A percentile compares a stretch with the other conserved stretches of the same genome.
Conservation (phyloP, 1,140 invertebrate species). For the Drepana arcuata region DNA sequence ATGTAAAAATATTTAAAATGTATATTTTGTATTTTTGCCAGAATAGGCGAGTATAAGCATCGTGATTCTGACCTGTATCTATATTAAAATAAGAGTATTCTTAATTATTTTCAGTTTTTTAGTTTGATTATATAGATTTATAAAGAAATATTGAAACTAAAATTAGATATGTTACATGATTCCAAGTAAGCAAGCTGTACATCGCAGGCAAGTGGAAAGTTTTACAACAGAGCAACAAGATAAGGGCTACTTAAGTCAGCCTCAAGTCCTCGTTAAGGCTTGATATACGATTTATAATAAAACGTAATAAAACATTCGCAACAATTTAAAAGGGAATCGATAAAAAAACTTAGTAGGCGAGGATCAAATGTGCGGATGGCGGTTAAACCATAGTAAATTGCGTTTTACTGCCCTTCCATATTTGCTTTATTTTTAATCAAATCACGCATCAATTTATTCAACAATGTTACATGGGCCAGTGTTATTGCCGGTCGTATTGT, state of each 20-base stretch:
- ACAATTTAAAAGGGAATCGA: conserved; percentile 65
- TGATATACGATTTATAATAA: conserved; percentile 68
- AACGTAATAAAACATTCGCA: conserved; percentile 68
- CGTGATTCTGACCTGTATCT: too few relatives aligned
- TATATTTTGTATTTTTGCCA: too few relatives aligned
- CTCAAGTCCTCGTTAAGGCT: conserved; percentile 52
- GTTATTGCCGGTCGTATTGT: neutral
- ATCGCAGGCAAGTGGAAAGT: conserved; percentile 19
- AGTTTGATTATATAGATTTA: too few relatives aligned
- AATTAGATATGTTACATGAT: too few relatives aligned
- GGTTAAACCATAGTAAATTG: conserved; percentile 62
- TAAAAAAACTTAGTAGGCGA: conserved; percentile 51
- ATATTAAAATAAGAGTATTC: too few relatives aligned
- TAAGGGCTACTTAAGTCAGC: conserved; percentile 58
- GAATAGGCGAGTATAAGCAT: too few relatives aligned
- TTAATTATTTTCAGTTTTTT: too few relatives aligned
- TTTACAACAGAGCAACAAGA: conserved; percentile 53
- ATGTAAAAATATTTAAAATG: too few relatives aligned
- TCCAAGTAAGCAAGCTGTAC: too few relatives aligned
- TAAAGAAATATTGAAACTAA: too few relatives aligned
- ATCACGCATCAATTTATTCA: conserved; percentile 17
- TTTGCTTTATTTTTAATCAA: conserved; percentile 51
- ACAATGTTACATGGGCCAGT: conserved; percentile 18
- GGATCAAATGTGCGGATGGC: conserved; percentile 45
- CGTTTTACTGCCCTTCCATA: conserved; percentile 42